A percentile compares a stretch with the other conserved stretches of the same genome.
phyloP scores from a whole-genome alignment of 1,140 invertebrate genomes.

The Meloidogyne hapla region DNA sequence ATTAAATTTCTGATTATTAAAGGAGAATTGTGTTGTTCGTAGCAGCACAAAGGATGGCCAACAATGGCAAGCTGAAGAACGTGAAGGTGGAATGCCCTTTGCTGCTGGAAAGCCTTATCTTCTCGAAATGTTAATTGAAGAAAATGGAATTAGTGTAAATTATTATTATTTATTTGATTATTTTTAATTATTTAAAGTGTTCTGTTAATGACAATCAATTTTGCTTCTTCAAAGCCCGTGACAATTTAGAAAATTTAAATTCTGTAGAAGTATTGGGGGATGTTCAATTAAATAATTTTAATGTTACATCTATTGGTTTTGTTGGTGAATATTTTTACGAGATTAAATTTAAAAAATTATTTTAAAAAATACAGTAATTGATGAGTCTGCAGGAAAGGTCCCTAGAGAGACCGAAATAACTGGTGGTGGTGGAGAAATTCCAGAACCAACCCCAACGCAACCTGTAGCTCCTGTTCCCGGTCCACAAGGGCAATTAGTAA shows the following conservation, averaged over 20 bases:
- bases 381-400: slow-evolving; percentile 5
- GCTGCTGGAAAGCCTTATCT: slow-evolving; percentile 15
- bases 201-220: slow-evolving; percentile 23
- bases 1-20: neutral
- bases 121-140: slow-evolving; percentile 8
- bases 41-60: slow-evolving; percentile 25
- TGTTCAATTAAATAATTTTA: slow-evolving; percentile 12
- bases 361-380: neutral
- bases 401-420: slow-evolving; percentile 7
- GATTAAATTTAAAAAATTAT: neutral
- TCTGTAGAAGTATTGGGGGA: slow-evolving; percentile 17
- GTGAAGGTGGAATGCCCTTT: slow-evolving; percentile 31
- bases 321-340: neutral
- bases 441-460: slow-evolving; percentile 6
- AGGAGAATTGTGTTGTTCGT: slow-evolving; percentile 31
- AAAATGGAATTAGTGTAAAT: slow-evolving; percentile 18
- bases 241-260: slow-evolving; percentile 10
- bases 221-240: slow-evolving; percentile 24
- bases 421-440: neutral
- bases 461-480: slow-evolving; percentile 12
- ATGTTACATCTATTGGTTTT: neutral
- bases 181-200: slow-evolving; percentile 12
- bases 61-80: slow-evolving; percentile 27
- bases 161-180: neutral
- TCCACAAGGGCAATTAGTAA: slow-evolving; percentile 18